Base-by-base conservation (phyloP, 1,140 invertebrate genomes). In the Agrilus planipennis region DNA sequence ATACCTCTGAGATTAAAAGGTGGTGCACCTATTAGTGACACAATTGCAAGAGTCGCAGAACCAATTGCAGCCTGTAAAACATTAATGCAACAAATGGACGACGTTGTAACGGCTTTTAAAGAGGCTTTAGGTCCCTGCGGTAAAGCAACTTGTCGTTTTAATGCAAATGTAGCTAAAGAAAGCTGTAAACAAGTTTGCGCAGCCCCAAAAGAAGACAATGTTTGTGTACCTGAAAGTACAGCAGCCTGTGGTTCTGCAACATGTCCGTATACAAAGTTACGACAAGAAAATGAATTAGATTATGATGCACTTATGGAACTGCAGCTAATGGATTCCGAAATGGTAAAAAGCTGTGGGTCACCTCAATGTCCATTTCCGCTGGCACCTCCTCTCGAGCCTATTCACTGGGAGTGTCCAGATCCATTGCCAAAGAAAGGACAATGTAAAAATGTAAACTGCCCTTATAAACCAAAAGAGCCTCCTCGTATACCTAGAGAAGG, bases 381-480 rank as follows among this genome's bases (percentile, higher is more conserved):
- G 19, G 18, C 50, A 9, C 50, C 48, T 23, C 49, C 29, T n/a
- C n/a, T n/a, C n/a, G n/a, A n/a, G 1, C 49, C 59, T 1, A 61
- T 61, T 18, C 59, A 61, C 39, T 61, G 59, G 59, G 59, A 61
- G 41, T 61, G 59, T 48, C 59, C 59, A 2, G 59, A 61, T 43
- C 59, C 59, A 2, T 46, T 61, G 22, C 59, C 59, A 0, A 51
- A n/a, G n/a, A n/a, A 52, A 44, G 59, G 52, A 1, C 43, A 38
- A 4, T 61, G 59, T 36, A 55, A 42, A 19, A 61, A 61, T 40
- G 45, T 53, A 10, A 49, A 57, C 23, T 61, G 59, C 43, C 59
- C 59, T 2, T 53, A 42, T 36, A 42, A 39, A 21, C 47, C 52
- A 4, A 3, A 3, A 36, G 34, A 36, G n/a, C 17, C 23, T 21